Evolutionary conservation across 2,888 invertebrate species (phyloP).

Genomic region (Tuta absoluta): DNA sequence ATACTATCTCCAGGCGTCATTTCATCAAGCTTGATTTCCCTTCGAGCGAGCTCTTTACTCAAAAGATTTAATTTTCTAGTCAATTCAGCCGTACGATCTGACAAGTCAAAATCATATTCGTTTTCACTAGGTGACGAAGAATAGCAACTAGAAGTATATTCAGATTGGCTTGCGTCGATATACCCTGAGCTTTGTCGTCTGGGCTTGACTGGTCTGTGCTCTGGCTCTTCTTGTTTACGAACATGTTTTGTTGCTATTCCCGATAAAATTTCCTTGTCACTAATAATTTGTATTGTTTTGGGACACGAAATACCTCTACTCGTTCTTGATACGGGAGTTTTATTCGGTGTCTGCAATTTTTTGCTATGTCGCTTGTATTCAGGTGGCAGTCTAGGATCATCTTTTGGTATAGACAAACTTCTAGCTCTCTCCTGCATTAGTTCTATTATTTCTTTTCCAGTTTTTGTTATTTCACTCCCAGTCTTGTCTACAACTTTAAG

Average conservation of each 20-base stretch:
- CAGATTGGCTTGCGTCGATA: slow-evolving; percentile 77
- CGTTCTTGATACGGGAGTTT: slow-evolving; percentile 65
- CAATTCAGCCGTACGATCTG: slow-evolving; percentile 71
- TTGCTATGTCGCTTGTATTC: slow-evolving; percentile 65
- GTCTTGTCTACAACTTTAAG: slow-evolving; percentile 59
- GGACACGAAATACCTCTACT: slow-evolving; percentile 73
- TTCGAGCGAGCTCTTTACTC: slow-evolving; percentile 60
- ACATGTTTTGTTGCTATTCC: slow-evolving; percentile 68
- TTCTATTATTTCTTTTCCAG: slow-evolving; percentile 74
- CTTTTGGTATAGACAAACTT: slow-evolving; percentile 77
- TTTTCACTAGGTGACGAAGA: slow-evolving; percentile 78
- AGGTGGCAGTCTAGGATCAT: slow-evolving; percentile 64
- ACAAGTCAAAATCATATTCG: slow-evolving; percentile 75
- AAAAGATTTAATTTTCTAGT: slow-evolving; percentile 70
- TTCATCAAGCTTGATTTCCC: slow-evolving; percentile 49
- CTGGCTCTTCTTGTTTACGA: slow-evolving; percentile 56
- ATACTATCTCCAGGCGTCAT: slow-evolving; percentile 27
- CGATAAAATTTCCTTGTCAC: slow-evolving; percentile 76
- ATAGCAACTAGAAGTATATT: slow-evolving; percentile 77
- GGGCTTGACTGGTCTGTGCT: slow-evolving; percentile 43
- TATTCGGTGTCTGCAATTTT: slow-evolving; percentile 79
- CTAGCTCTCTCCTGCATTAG: slow-evolving; percentile 75
- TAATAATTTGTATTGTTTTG: slow-evolving; percentile 78
- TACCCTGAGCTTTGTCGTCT: slow-evolving; percentile 74
- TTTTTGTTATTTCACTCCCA: slow-evolving; percentile 71